Conservation (phyloP, 2,113 vertebrate genomes). For the Cephalopholis sonnerati region DNA sequence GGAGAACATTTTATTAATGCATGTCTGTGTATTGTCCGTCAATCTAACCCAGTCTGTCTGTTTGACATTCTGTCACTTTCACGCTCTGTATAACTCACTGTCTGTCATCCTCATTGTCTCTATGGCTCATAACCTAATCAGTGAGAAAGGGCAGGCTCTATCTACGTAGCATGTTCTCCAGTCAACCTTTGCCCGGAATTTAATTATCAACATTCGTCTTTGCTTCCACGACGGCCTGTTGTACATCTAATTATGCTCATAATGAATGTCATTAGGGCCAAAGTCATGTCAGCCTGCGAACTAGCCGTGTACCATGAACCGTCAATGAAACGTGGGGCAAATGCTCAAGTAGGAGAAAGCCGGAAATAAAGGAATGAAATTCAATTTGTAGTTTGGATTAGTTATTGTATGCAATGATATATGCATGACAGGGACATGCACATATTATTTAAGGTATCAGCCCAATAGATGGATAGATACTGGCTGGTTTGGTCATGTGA, state of each 20-base stretch:
- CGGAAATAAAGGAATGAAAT: neutral
- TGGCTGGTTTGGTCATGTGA: neutral
- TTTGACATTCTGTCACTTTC: constrained; percentile 29
- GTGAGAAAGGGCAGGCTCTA: neutral
- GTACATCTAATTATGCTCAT: constrained; percentile 49
- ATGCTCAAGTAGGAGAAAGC: neutral
- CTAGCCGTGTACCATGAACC: constrained; percentile 1
- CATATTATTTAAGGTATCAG: neutral
- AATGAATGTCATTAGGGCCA: constrained; percentile 49
- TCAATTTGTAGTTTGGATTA: neutral
- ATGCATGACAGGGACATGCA: neutral
- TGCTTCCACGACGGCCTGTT: constrained; percentile 2
- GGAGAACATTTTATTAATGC: neutral
- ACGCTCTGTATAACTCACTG: neutral
- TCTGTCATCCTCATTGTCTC: neutral
- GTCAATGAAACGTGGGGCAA: neutral
- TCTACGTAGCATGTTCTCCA: constrained; percentile 30
- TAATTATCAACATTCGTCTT: constrained; percentile 43
- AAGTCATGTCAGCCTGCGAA: constrained; percentile 18
- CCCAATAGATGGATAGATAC: neutral
- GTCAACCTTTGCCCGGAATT: constrained; percentile 16
- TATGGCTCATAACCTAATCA: neutral
- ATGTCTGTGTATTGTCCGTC: neutral
- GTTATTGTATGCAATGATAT: neutral
- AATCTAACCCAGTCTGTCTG: neutral